A percentile compares a stretch with the other conserved stretches of the same genome.
Conservation (phyloP, 2,113 vertebrate species). For the Petaurus breviceps region DNA sequence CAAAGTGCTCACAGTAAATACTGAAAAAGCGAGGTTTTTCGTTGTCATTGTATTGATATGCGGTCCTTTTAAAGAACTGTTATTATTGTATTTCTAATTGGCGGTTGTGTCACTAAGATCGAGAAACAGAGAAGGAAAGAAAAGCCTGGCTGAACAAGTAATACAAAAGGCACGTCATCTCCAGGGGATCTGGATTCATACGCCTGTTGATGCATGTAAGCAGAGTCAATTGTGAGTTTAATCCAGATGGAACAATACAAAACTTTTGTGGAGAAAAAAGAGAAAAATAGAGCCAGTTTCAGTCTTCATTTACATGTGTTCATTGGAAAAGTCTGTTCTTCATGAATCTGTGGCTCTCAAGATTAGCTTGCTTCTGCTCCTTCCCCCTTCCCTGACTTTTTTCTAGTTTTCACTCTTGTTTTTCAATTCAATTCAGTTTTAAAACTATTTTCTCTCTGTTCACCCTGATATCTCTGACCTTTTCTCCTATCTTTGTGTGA, state of each 20-base stretch:
- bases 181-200: background rate
- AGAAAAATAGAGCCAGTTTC: slow-evolving; percentile 16
- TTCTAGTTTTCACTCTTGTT: background rate
- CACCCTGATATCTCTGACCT: background rate
- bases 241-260: background rate
- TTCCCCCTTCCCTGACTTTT: background rate
- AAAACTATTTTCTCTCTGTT: background rate
- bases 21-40: background rate
- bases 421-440: background rate
- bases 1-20: background rate
- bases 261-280: slow-evolving; percentile 11
- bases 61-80: background rate
- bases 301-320: background rate
- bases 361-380: background rate
- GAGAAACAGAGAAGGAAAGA: background rate
- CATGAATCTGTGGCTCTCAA: background rate
- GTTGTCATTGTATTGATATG: background rate
- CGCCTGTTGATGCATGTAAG: background rate
- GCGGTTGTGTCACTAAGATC: background rate
- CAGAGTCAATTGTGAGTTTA: slow-evolving; percentile 30
- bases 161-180: background rate
- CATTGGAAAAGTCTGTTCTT: background rate
- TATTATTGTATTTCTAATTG: background rate
- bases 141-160: background rate
- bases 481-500: background rate